These are phyloP conservation scores for Oryzias celebensis DNA, from an alignment of 2,113 vertebrate species.

Conservation along the genomic window DNA sequence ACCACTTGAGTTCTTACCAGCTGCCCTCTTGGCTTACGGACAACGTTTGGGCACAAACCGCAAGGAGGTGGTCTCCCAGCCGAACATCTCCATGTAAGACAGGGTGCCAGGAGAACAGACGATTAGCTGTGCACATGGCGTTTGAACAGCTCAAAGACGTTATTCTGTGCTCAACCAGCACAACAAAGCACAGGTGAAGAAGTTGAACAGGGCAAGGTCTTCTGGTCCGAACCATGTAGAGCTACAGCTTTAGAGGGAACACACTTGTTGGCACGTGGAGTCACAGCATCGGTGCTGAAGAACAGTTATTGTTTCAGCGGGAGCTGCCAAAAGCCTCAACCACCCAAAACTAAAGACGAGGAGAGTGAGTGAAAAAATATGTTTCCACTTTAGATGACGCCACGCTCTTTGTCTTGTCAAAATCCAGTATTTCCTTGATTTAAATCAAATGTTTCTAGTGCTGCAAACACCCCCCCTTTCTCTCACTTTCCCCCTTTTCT, in stretches of 20 bases:
- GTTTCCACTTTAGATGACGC: constrained; percentile 69
- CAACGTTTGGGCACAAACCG: constrained; percentile 37
- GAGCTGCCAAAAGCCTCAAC: constrained; percentile 58
- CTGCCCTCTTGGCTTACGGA: constrained; percentile 60
- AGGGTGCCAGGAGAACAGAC: constrained; percentile 60
- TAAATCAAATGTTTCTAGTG: constrained; percentile 60
- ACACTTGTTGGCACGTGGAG: constrained; percentile 52
- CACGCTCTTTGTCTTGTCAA: constrained; percentile 58
- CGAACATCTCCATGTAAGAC: constrained; percentile 68
- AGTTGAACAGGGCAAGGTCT: constrained; percentile 60
- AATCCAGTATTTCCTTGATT: constrained; percentile 60
- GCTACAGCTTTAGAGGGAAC: constrained; percentile 38
- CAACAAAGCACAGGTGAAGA: constrained; percentile 65
- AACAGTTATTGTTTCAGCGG: constrained; percentile 57
- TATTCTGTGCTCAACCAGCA: constrained; percentile 55
- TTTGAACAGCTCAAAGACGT: constrained; percentile 66
- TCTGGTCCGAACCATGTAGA: constrained; percentile 37
- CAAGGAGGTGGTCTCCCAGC: constrained; percentile 54
- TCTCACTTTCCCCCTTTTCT: constrained; percentile 18
- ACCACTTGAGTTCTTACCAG: constrained; percentile 70
- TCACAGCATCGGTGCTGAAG: constrained; percentile 39
- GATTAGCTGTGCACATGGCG: constrained; percentile 58
- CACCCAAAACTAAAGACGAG: constrained; percentile 42
- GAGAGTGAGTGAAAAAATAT: constrained; percentile 47
- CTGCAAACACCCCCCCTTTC: constrained; percentile 35